Evolutionary conservation across 2,888 invertebrate genomes (phyloP).

Genomic region (Oscheius sp.): DNA sequence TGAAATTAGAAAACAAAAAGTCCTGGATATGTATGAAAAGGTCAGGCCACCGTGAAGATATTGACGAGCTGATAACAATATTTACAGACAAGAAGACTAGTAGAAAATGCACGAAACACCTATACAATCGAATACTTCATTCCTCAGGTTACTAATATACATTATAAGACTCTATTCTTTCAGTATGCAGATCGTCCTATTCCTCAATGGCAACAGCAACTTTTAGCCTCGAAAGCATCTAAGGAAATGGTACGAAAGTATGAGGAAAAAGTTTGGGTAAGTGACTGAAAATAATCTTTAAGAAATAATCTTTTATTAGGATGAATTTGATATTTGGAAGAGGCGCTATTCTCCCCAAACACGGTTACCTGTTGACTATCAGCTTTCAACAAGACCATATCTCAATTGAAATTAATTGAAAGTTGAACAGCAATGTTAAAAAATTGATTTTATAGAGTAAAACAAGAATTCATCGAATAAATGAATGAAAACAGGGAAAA

Average conservation of each 20-base stretch:
- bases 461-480: too few species aligned
- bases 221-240: slow-evolving; percentile 1
- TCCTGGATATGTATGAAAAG: slow-evolving; percentile 12
- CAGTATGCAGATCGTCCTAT: slow-evolving; percentile 11
- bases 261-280: slow-evolving; percentile 18
- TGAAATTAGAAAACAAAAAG: neutral
- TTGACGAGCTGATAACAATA: neutral
- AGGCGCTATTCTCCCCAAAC: slow-evolving; percentile 17
- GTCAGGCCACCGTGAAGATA: neutral
- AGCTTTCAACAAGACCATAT: neutral
- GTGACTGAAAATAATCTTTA: neutral
- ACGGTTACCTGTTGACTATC: slow-evolving; percentile 9
- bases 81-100: slow-evolving; percentile 21
- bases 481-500: too few species aligned
- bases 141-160: neutral
- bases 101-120: slow-evolving; percentile 5
- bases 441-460: too few species aligned
- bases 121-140: slow-evolving; percentile 3
- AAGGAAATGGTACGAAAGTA: slow-evolving; percentile 7
- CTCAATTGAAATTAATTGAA: slow-evolving; percentile 9
- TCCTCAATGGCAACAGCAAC: slow-evolving; percentile 4
- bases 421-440: too few species aligned
- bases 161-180: neutral
- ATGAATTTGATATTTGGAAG: slow-evolving; percentile 27
- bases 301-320: neutral